These are phyloP conservation scores for Falcunculus frontatus DNA, from an alignment of 2,113 vertebrate species.

Conservation along the genomic window DNA sequence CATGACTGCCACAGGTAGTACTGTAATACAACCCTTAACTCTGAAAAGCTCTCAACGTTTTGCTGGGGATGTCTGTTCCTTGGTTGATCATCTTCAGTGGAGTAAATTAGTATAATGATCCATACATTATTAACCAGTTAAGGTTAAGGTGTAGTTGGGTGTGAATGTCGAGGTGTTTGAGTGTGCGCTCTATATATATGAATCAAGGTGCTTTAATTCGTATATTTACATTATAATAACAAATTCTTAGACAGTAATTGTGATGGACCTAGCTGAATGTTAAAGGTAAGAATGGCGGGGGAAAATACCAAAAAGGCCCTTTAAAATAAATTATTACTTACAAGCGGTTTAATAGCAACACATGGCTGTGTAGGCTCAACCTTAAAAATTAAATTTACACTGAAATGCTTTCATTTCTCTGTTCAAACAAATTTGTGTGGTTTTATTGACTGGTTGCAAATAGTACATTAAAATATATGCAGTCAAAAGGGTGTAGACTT, in stretches of 20 bases:
- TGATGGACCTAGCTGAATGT: not conserved
- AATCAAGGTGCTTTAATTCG: not conserved
- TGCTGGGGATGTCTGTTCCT: not conserved
- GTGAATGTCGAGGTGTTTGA: not conserved
- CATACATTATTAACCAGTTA: not conserved
- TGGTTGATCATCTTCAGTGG: not conserved
- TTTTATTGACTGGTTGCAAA: slow-evolving; percentile 1
- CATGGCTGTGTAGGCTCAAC: not conserved
- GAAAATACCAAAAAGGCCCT: not conserved
- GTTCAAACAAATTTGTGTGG: not conserved
- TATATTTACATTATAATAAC: not conserved
- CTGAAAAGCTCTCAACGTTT: not conserved
- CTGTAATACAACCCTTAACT: not conserved
- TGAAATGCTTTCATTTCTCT: not conserved
- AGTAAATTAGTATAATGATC: not conserved
- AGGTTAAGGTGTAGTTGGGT: not conserved
- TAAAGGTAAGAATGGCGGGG: not conserved
- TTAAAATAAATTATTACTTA: not conserved
- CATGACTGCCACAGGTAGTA: rapidly evolving
- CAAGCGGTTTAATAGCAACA: not conserved
- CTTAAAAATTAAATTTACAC: not conserved
- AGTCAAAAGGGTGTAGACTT: not conserved
- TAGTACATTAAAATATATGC: not conserved
- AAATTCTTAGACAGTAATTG: not conserved
- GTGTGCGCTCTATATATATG: not conserved